Evolutionary conservation across 2,797 vertebrate species (phyloP), one percentile per base, ranked within the genome.

Genomic region (Bucorvus abyssinicus): DNA sequence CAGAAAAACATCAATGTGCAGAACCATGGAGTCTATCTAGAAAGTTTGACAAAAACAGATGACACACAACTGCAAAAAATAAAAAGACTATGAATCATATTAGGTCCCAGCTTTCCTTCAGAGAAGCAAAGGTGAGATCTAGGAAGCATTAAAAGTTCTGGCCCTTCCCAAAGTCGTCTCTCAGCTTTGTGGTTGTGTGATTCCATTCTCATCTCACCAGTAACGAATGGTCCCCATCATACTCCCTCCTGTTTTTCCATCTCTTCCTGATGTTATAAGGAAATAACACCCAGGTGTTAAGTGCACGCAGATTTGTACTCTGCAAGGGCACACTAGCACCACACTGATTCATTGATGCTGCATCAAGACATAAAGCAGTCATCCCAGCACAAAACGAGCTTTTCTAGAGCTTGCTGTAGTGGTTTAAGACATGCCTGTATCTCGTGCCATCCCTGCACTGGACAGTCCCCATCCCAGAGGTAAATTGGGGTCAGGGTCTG

Each of bases 51-150:
- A 65, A 67, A 89, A 60, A 0, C 16, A 71, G 55, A 34, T 11
- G 2, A 71, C 36, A 17, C 7, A 47, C 14, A 49, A 7, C 6
- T 12, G 17, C n/a, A 24, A 29, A 2, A 2, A 24, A 38, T 27
- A 20, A 12, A 20, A 36, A 4, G 3, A 6, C 10, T 50, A 9
- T 47, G 27, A 55, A 17, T 53, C 34, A 11, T 9, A 42, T 6
- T 38, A 44, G 4, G 2, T 55, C 14, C 3, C 11, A 67, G 21
- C 0, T 77, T 84, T 70, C 27, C 2, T 1, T 36, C 4, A 13
- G 4, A 69, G 27, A 84, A 69, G 2, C 5, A 69, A 73, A 91
- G 10, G 16, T 73, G 60, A 75, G 8, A 53, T 61, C 21, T 20
- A 65, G 11, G 38, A 74, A 56, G 1, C 14, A 69, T 30, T n/a